Evolutionary conservation across 1,140 invertebrate species (phyloP), one percentile per base, ranked within the genome.

Genomic region (Arctopsyche grandis): DNA sequence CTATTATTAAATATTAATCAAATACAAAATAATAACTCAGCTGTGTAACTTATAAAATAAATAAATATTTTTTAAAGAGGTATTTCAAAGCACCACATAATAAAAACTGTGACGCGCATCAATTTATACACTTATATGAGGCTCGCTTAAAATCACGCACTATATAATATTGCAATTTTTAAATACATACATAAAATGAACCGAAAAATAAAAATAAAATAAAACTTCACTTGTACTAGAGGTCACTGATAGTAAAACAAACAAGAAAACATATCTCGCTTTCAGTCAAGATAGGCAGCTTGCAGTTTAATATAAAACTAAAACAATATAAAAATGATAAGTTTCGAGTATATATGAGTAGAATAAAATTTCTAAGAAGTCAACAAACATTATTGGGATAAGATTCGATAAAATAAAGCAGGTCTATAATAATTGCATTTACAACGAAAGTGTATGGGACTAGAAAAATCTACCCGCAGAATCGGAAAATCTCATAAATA

Each of bases 21-120:
- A 56, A 74, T 74, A 74, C 24, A 74, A 66, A 76, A 44, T 63
- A 76, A 76, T 58, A 74, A 48, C 44, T 16, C 69, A 66, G 63
- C 24, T 66, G 19, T 74, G 71, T 74, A 74, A 74, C 52, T 58
- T 63, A 52, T 44, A n/a, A 76, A 24, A 48, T 76, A 75, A 56
- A 75, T 75, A 76, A 76, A 76, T 76, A 76, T 56, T 56, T 76
- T 74, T 48, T 52, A 48, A 48, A 76, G 74, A 76, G 74, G 74
- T 76, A 76, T 76, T 66, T 76, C 26, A 9, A 76, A 63, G 29
- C 71, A 19, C 12, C 46, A 46, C 29, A 19, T 71, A 19, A 10
- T 22, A n/a, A 48, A 71, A 21, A 71, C 24, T 38, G 14, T 71
- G 69, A 44, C 22, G 14, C 9, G 14, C 14, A 26, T 66, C 63